A percentile compares a stretch with the other conserved stretches of the same genome.
Evolutionary conservation across 2,797 vertebrate genomes (phyloP).

Genomic region (Vireo griseus): DNA sequence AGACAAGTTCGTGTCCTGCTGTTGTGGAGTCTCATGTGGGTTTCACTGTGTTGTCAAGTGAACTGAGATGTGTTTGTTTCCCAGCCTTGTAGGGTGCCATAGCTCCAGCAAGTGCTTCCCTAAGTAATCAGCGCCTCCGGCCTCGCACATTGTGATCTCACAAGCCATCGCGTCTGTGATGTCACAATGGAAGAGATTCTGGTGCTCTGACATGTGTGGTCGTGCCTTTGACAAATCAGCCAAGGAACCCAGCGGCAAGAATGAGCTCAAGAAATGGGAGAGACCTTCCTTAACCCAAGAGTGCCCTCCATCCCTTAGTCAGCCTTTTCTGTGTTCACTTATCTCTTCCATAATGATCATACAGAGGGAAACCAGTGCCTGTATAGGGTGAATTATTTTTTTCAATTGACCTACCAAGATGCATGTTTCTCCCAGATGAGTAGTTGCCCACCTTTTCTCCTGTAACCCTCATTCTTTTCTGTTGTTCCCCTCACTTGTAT

Average conservation of each 20-base stretch:
- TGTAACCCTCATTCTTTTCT: conserved; percentile 2
- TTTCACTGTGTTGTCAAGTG: conserved; percentile 4
- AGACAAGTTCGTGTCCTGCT: neutral
- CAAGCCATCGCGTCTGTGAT: conserved; percentile 27
- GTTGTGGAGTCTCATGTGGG: neutral
- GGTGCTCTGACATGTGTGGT: conserved; percentile 16
- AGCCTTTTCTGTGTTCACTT: neutral
- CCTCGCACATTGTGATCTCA: conserved; percentile 50
- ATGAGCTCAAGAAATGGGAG: conserved; percentile 21
- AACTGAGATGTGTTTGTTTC: conserved; percentile 51
- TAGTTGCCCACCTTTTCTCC: neutral
- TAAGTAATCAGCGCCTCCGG: neutral
- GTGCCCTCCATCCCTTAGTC: neutral
- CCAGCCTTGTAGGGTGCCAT: neutral
- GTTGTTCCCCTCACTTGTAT: neutral
- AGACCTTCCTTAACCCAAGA: neutral
- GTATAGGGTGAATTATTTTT: neutral
- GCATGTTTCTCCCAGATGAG: neutral
- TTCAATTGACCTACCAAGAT: neutral
- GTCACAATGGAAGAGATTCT: conserved; percentile 52
- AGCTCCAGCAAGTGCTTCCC: neutral
- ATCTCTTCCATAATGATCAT: neutral
- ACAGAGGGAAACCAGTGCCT: neutral
- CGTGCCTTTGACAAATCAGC: conserved; percentile 20
- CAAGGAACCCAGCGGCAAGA: conserved; percentile 20